Evolutionary conservation across 2,113 vertebrate species (phyloP).

Genomic region (Gobiocypris rarus): DNA sequence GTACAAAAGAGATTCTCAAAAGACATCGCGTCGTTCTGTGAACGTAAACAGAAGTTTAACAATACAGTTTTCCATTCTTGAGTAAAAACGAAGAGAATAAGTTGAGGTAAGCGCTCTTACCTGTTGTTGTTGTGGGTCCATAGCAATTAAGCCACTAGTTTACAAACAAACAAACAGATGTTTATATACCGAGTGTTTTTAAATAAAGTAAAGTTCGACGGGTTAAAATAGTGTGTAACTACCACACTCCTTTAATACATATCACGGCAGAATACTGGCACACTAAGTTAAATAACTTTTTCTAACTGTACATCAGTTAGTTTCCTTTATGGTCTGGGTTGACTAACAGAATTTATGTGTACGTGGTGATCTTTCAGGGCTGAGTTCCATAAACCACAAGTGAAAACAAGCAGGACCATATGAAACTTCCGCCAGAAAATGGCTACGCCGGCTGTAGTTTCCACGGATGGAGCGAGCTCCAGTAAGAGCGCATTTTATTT

Average conservation of each 20-base stretch:
- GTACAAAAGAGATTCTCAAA: not conserved
- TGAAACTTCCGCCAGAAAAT: slow-evolving; percentile 52
- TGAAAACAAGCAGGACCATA: slow-evolving; percentile 46
- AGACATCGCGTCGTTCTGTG: not conserved
- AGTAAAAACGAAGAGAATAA: not conserved
- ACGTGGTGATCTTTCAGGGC: not conserved
- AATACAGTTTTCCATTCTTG: not conserved
- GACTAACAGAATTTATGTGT: not conserved
- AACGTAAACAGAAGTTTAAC: not conserved
- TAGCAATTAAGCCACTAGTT: not conserved
- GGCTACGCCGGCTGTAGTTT: slow-evolving; percentile 50
- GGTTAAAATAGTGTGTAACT: not conserved
- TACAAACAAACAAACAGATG: not conserved
- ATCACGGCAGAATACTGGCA: not conserved
- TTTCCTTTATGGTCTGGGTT: not conserved
- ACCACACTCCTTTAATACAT: not conserved
- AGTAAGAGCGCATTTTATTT: slow-evolving; percentile 34
- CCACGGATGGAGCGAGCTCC: slow-evolving; percentile 37
- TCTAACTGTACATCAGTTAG: not conserved
- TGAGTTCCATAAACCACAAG: slow-evolving; percentile 2
- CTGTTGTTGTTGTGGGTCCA: not conserved
- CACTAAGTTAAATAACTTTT: not conserved
- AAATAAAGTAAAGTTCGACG: not conserved
- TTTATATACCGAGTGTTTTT: not conserved
- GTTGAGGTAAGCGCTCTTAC: slow-evolving; percentile 1